These are phyloP conservation scores for Heliothis virescens DNA, from an alignment of 1,140 invertebrate species.

Conservation along the genomic window DNA sequence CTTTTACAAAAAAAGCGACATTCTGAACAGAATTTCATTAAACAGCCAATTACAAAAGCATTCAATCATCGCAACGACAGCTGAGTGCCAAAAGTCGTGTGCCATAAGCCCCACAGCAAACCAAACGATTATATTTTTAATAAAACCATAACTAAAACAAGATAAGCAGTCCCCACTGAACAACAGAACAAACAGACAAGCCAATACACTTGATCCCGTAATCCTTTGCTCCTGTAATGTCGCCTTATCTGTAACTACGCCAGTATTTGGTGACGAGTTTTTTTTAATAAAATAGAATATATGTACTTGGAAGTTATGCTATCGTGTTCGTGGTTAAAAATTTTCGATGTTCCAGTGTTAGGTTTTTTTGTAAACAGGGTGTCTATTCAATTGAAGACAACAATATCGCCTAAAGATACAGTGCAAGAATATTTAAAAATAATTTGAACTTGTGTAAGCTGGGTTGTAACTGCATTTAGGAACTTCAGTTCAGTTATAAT, in stretches of 20 bases:
- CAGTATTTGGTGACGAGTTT: slow-evolving; percentile 28
- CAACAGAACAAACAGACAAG: slow-evolving; percentile 35
- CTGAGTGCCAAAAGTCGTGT: slow-evolving; percentile 7
- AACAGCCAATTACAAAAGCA: slow-evolving; percentile 18
- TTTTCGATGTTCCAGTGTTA: no score
- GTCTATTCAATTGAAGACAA: no score
- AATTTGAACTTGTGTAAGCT: no score
- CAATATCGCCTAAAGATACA: no score
- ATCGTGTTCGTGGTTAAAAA: background rate
- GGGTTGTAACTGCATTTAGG: no score
- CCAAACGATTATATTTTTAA: slow-evolving; percentile 37
- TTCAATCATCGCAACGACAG: slow-evolving; percentile 27
- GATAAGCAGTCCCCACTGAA: slow-evolving; percentile 45
- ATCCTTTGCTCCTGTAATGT: slow-evolving; percentile 36
- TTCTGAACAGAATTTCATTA: background rate
- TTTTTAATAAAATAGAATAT: slow-evolving; percentile 25
- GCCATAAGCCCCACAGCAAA: slow-evolving; percentile 28
- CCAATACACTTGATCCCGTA: slow-evolving; percentile 47
- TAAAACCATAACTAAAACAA: slow-evolving; percentile 36
- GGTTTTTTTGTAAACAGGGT: no score
- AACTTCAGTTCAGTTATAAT: no score
- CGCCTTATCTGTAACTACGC: slow-evolving; percentile 12
- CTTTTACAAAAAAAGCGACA: no score
- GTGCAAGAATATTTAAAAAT: no score
- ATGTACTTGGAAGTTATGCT: slow-evolving; percentile 11